Conservation (phyloP, 1,140 invertebrate genomes). For the Pseudobourletiella spinata region DNA sequence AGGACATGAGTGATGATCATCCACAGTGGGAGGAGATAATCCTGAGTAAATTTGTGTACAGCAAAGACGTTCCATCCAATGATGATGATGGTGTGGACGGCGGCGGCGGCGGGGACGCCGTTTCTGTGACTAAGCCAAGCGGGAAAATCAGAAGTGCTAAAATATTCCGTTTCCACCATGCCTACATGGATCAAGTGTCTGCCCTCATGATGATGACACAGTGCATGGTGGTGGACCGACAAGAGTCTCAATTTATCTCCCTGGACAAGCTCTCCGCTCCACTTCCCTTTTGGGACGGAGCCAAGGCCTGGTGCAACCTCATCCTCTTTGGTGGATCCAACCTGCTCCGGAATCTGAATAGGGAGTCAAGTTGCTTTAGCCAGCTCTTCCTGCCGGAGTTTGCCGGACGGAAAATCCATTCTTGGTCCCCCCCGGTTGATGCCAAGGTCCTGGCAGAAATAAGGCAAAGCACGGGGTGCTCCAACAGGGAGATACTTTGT, state of each 20-base stretch:
- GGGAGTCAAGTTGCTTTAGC: constrained; percentile 7
- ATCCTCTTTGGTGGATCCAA: constrained; percentile 20
- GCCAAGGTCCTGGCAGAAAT: constrained; percentile 15
- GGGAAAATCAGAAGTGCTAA: neutral
- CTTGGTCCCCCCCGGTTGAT: constrained; percentile 18
- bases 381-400: constrained; percentile 18
- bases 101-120: neutral
- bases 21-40: constrained; percentile 34
- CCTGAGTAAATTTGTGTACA: constrained; percentile 26
- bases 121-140: neutral
- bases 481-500: constrained; percentile 19
- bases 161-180: constrained; percentile 26
- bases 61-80: neutral
- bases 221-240: constrained; percentile 6
- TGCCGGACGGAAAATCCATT: constrained; percentile 16
- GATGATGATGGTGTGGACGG: neutral
- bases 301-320: constrained; percentile 8
- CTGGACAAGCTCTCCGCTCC: constrained; percentile 13
- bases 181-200: constrained; percentile 24
- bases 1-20: constrained; percentile 21
- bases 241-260: constrained; percentile 6
- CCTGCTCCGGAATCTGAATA: constrained; percentile 14
- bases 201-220: constrained; percentile 10
- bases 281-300: constrained; percentile 11
- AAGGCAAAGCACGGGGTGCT: constrained; percentile 1